These are phyloP conservation scores for Hypotaenidia okinawae DNA, from an alignment of 2,797 vertebrate genomes.

Conservation along the genomic window DNA sequence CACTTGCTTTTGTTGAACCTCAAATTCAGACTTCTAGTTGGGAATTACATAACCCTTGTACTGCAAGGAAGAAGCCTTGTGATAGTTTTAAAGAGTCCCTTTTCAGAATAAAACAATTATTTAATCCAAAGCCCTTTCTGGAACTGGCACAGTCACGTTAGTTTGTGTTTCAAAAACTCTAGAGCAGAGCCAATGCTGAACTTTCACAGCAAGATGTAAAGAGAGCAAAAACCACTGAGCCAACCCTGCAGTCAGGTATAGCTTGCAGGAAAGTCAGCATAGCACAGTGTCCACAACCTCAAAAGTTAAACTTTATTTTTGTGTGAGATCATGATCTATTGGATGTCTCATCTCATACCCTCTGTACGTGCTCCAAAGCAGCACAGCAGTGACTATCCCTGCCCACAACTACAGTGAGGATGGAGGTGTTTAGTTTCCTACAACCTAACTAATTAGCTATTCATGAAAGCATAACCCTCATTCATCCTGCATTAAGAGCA, in stretches of 20 bases:
- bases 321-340: background rate
- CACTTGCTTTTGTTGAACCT: no score
- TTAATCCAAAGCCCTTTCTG: background rate
- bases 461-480: background rate
- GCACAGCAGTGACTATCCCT: background rate
- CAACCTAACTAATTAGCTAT: background rate
- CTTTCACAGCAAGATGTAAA: background rate
- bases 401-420: background rate
- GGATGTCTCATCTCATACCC: background rate
- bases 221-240: background rate
- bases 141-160: background rate
- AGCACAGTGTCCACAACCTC: background rate
- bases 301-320: background rate
- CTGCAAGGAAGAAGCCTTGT: background rate
- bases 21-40: background rate
- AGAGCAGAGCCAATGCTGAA: background rate
- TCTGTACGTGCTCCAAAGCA: background rate
- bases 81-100: background rate
- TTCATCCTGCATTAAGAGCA: background rate
- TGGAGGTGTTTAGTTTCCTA: background rate
- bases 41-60: background rate
- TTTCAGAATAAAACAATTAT: background rate
- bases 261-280: background rate
- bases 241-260: background rate
- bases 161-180: background rate